Evolutionary conservation across 2,113 vertebrate species (phyloP), one percentile per base, ranked within the genome.

Genomic region (Platycercus adscitus): DNA sequence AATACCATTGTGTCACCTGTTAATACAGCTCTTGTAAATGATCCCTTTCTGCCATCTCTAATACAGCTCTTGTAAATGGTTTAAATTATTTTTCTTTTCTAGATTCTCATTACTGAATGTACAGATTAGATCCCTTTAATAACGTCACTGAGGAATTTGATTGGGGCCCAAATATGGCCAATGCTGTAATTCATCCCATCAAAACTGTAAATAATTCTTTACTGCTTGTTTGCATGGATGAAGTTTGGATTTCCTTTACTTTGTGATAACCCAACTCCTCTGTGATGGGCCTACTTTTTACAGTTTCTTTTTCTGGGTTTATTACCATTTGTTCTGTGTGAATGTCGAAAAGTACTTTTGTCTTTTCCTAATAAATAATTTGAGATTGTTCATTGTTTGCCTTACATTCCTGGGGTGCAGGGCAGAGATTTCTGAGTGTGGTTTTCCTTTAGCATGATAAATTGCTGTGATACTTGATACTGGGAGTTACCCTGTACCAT

Each of bases 61-160:
- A 97, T 92, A 92, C 94, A 97, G 91, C 93, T 97, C 96, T 95
- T 98, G 97, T 98, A 98, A 98, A 98, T 97, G 66, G 92, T 93
- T 97, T 98, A 97, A 98, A 98, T 98, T 98, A 98, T 98, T 98
- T 98, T 97, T 96, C 95, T 92, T 96, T 97, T 94, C 91, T 93
- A 92, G 92, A 85, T 83, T 81, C 86, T 92, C 86, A 11, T 95
- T 94, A 91, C 26, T 87, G 86, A 96, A 93, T 98, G 98, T 98
- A 98, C 92, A 98, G 95, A 91, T 93, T 93, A 83, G 81, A 79
- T 96, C 96, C 95, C 96, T 96, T 97, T 96, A 94, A 75, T 97
- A 91, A 91, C 61, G 71, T 91, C 96, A 97, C 70, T 37, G 43
- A 89, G 72, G 73, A 77, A 92, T 91, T 91, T 97, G 78, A 77